These are phyloP conservation scores for Dipodomys spectabilis DNA, from an alignment of 2,113 vertebrate species.

Conservation along the genomic window DNA sequence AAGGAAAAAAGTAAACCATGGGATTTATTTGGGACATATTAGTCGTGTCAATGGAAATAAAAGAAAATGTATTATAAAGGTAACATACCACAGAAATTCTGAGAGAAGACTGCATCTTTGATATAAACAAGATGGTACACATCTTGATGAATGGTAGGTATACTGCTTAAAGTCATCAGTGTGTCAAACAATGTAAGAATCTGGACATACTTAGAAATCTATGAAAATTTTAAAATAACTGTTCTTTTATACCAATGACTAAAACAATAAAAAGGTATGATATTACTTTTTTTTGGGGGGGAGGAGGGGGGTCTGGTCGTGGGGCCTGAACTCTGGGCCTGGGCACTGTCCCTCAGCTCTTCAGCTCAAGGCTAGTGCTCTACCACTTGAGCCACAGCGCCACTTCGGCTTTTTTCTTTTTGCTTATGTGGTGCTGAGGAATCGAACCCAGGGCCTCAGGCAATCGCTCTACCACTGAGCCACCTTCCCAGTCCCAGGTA, in stretches of 20 bases:
- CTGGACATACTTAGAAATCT: background rate
- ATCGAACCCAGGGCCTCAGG: too few relatives aligned
- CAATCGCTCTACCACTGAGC: too few relatives aligned
- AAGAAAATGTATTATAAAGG: background rate
- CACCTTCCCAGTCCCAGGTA: too few relatives aligned
- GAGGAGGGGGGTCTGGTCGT: too few relatives aligned
- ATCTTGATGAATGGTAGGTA: background rate
- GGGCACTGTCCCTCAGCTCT: too few relatives aligned
- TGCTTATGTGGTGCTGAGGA: too few relatives aligned
- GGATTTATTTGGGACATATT: background rate
- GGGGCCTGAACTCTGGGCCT: too few relatives aligned
- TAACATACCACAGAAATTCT: constrained; percentile 35
- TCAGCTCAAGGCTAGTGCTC: too few relatives aligned
- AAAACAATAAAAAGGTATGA: background rate
- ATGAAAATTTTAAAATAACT: background rate
- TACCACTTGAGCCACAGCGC: too few relatives aligned
- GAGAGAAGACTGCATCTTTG: background rate
- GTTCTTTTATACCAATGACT: background rate
- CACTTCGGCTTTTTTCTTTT: too few relatives aligned
- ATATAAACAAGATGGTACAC: background rate
- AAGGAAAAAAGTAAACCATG: background rate
- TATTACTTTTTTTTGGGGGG: background rate
- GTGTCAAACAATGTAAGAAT: background rate
- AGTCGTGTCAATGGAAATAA: constrained; percentile 5
- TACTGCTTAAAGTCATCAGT: background rate